Conservation (phyloP, 2,797 vertebrate species). For the Hydrocynus forskahlii region DNA sequence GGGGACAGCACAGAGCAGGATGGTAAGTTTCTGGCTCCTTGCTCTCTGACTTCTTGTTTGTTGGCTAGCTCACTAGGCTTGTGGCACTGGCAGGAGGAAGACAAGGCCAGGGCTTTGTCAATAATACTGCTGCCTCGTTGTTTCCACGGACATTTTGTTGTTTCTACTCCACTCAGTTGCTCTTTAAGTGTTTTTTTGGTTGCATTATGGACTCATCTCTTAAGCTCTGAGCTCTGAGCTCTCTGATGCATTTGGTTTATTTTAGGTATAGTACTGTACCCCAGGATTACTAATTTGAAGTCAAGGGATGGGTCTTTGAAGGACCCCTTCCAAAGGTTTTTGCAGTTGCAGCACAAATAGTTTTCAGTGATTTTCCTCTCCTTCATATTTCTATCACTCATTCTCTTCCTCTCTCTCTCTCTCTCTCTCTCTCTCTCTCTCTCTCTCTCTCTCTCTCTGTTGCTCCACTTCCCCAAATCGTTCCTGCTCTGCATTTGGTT, state of each 20-base stretch:
- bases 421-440: neutral
- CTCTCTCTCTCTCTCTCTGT: constrained; percentile 27
- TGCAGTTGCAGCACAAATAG: constrained; percentile 15
- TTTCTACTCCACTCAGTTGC: neutral
- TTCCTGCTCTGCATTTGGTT: constrained; percentile 75
- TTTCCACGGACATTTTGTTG: constrained; percentile 27
- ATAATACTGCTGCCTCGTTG: constrained; percentile 33
- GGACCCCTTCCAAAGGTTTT: constrained; percentile 33
- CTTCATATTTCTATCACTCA: constrained; percentile 13
- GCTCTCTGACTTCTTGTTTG: constrained; percentile 32
- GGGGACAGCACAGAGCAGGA: constrained; percentile 41
- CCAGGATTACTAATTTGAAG: constrained; percentile 26
- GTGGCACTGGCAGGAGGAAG: constrained; percentile 33
- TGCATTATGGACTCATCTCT: constrained; percentile 24
- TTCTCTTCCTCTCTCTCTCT: neutral
- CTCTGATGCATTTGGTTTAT: constrained; percentile 8
- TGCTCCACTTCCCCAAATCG: constrained; percentile 50
- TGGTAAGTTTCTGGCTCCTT: constrained; percentile 79
- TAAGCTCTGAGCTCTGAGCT: neutral
- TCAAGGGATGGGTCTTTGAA: constrained; percentile 17
- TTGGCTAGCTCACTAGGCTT: neutral
- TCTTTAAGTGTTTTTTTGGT: constrained; percentile 12
- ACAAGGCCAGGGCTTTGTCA: constrained; percentile 14
- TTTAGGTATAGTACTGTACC: constrained; percentile 28
- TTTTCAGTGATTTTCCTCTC: constrained; percentile 8